Evolutionary conservation across 2,113 vertebrate species (phyloP), one percentile per base, ranked within the genome.

Genomic region (Zapus hudsonius): DNA sequence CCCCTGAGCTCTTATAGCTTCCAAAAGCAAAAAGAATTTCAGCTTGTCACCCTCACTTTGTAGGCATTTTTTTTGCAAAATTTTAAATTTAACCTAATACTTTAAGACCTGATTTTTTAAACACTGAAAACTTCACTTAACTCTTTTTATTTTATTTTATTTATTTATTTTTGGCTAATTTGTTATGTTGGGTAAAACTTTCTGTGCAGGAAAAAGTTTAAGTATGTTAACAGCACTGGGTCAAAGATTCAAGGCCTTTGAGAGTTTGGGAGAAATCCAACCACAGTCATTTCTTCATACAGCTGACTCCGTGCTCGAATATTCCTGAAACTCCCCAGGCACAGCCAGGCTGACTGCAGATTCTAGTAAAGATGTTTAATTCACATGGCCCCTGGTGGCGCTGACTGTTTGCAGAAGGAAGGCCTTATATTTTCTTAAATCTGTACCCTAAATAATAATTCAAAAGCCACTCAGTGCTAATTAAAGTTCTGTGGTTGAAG

Each of bases 381-480:
- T 17, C 29, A 25, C 4, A 3, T 9, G 1, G 82, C 63, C 47
- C 83, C 84, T n/a, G 40, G 78, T 66, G 29, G 47, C 44, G 5
- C 67, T 76, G 36, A n/a, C 70, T 23, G 47, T 66, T 69, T 81
- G 16, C 38, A 5, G 20, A 73, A 87, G 92, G 84, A 75, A 80
- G 36, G 1, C 57, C n/a, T 90, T 13, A 8, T 67, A 0, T 79
- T 96, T 72, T 90, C 81, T n/a, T 69, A 92, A 95, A 96, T n/a
- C 33, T 1, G 63, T 31, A 31, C 75, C 69, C 36, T 66, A 90
- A 96, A 94, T 47, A 61, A 86, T 94, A 92, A 90, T 59, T 69
- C 36, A 42, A 81, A 92, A 78, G 90, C 76, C 87, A 74, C 42
- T 33, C 25, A 16, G 0, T 91, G 6, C 70, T 17, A 76, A 84